These are phyloP conservation scores for human (Homo sapiens) DNA, from an alignment of 2,113 vertebrate species.

Conservation along the genomic window DNA sequence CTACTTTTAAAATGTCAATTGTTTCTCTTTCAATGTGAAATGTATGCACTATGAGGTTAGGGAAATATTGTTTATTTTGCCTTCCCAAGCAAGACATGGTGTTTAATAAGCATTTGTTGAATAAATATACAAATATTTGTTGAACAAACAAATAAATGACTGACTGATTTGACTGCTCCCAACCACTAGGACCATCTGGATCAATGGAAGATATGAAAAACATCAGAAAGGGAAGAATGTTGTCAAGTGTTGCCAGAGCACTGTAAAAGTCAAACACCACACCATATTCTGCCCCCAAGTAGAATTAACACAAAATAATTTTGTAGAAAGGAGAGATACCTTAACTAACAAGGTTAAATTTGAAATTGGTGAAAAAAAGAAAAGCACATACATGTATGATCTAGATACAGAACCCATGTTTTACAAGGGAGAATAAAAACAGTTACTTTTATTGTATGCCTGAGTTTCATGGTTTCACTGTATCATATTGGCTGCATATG, in stretches of 20 bases:
- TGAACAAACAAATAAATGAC: not conserved
- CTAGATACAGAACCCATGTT: not conserved
- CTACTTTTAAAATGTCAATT: not conserved
- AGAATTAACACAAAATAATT: not conserved
- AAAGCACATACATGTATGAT: not conserved
- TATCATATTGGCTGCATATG: not conserved
- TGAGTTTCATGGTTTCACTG: not conserved
- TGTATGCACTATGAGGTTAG: too few species aligned
- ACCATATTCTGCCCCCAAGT: not conserved
- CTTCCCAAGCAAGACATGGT: not conserved
- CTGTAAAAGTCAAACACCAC: not conserved
- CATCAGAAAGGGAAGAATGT: not conserved
- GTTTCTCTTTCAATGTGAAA: not conserved
- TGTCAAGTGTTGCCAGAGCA: not conserved
- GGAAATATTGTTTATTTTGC: not conserved
- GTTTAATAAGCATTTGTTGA: not conserved
- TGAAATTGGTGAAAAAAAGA: not conserved
- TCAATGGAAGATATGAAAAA: not conserved
- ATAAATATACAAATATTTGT: not conserved
- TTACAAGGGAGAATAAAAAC: not conserved
- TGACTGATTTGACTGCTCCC: not conserved
- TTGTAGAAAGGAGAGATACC: not conserved
- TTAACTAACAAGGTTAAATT: not conserved
- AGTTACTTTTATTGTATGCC: not conserved
- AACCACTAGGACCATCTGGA: not conserved